Evolutionary conservation across 2,888 invertebrate genomes (phyloP), one percentile per base, ranked within the genome.

Genomic region (Nebria salina): DNA sequence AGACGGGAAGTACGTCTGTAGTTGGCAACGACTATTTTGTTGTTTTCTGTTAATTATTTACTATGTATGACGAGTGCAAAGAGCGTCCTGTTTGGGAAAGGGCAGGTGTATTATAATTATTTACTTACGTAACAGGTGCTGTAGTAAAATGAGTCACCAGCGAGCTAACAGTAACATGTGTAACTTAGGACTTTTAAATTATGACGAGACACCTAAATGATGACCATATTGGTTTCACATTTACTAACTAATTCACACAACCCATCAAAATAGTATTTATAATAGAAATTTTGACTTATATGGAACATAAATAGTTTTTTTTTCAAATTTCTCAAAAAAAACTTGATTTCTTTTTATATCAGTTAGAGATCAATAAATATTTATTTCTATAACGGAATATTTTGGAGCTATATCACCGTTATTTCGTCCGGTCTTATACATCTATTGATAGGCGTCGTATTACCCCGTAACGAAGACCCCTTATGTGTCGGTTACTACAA

Each of bases 161-260:
- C 66, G 20, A 15, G 42, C 5, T 66, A 76, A 76, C 76, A 66
- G 76, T 76, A 76, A 65, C 65, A 66, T 76, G 76, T 66, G 76
- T 76, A 76, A 26, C 70, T 5, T 70, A 26, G 70, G 34, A 54
- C 54, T 54, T 54, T 54, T 54, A 54, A 54, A 54, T 54, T 8
- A 13, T 54, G 54, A 54, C 4, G 54, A 54, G 54, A 54, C 11
- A 13, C 54, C 34, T 34, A 54, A 54, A 8, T 54, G 13, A 54
- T 54, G 13, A 54, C 54, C 54, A 54, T 54, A 54, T 54, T 8
- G 54, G 54, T 54, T 34, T 34, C 2, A 34, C 54, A 54, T 54
- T 8, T 54, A 54, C 8, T 7, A 54, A 54, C 7, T 54, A 54
- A 13, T 54, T 54, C 54, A 54, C 2, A 54, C 54, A 54, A 0